Conservation (phyloP, 1,140 invertebrate species). For the Bathynomus jamesi region DNA sequence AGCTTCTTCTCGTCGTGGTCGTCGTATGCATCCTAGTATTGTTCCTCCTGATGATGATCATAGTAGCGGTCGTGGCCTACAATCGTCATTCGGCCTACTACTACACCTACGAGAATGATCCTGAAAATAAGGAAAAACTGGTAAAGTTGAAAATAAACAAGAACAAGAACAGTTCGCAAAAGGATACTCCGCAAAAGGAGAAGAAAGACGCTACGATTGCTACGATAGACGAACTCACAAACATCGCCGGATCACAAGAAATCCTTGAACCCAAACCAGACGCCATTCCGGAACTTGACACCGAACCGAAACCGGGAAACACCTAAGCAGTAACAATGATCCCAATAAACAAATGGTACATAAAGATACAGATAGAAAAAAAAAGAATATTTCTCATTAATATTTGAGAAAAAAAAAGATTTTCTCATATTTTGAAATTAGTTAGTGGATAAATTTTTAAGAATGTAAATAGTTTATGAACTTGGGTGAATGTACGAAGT, state of each 20-base stretch:
- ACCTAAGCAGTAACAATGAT: neutral
- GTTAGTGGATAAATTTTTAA: no score
- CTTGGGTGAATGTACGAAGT: no score
- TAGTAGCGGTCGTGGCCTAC: conserved; percentile 43
- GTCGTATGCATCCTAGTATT: conserved; percentile 42
- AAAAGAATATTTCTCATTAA: no score
- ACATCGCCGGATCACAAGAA: conserved; percentile 39
- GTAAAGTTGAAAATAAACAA: conserved; percentile 36
- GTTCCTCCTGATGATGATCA: conserved; percentile 40
- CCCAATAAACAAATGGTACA: no score
- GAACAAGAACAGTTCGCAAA: conserved; percentile 33
- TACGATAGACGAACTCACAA: conserved; percentile 44
- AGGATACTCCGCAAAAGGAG: conserved; percentile 24
- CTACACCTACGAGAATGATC: conserved; percentile 62
- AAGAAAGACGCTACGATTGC: conserved; percentile 39
- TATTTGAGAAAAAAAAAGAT: no score
- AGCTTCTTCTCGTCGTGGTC: conserved; percentile 39
- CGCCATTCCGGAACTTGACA: neutral
- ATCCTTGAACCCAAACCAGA: neutral
- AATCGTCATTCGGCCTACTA: conserved; percentile 58
- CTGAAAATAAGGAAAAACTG: conserved; percentile 40
- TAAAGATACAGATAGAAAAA: no score
- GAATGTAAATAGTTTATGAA: no score
- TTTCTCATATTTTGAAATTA: no score
- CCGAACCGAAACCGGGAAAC: neutral